Evolutionary conservation across 2,113 vertebrate genomes (phyloP).

Genomic region (Bostrychus sinensis): DNA sequence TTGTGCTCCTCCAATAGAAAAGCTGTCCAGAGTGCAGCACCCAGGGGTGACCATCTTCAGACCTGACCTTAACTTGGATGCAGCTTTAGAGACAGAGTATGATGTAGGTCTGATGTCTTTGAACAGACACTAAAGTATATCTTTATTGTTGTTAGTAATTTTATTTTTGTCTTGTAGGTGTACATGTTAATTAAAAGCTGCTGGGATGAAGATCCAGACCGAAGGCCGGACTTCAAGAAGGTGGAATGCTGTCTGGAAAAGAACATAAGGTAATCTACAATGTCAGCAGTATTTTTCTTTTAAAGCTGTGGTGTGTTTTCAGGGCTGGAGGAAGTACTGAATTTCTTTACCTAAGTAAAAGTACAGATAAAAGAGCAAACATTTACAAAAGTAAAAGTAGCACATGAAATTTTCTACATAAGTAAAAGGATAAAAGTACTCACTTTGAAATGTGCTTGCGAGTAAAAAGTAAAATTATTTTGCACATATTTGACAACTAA

Average conservation of each 20-base stretch:
- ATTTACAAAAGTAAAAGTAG: too few species aligned
- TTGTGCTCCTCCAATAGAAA: constrained; percentile 80
- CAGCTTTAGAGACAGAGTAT: constrained; percentile 83
- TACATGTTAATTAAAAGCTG: constrained; percentile 88
- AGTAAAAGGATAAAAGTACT: too few species aligned
- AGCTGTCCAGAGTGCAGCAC: constrained; percentile 84
- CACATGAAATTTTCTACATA: too few species aligned
- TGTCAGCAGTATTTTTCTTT: too few species aligned
- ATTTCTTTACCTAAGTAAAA: too few species aligned
- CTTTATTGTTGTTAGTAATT: neutral
- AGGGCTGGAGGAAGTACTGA: too few species aligned
- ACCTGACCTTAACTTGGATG: constrained; percentile 88
- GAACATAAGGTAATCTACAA: constrained; percentile 87
- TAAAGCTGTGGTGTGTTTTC: too few species aligned
- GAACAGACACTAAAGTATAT: too few species aligned
- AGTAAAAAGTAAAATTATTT: too few species aligned
- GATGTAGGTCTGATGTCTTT: constrained; percentile 78
- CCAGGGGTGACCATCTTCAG: constrained; percentile 77
- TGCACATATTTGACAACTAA: too few species aligned
- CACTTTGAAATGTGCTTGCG: too few species aligned
- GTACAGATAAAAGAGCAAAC: too few species aligned
- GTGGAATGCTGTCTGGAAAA: constrained; percentile 89
- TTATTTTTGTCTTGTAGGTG: constrained; percentile 66
- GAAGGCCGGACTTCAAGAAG: constrained; percentile 95
- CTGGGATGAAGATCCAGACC: constrained; percentile 98